A percentile compares a stretch with the other conserved stretches of the same genome.
phyloP scores from a whole-genome alignment of 2,888 invertebrate genomes.

The Dryococelus australis region DNA sequence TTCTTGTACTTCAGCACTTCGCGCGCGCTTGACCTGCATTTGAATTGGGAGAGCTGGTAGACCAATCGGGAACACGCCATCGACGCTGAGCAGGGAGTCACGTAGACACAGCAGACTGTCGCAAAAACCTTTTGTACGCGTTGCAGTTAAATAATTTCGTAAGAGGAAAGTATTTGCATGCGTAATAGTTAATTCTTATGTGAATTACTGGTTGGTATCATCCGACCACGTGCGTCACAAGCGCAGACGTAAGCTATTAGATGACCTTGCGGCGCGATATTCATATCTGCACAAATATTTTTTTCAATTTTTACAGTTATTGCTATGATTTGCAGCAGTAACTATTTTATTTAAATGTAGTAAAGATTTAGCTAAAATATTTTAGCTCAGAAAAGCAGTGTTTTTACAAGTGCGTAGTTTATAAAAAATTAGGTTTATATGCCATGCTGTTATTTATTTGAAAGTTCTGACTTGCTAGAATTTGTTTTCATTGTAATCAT shows the following conservation, averaged over 20 bases:
- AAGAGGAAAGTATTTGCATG: not conserved
- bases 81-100: not conserved
- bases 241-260: not conserved
- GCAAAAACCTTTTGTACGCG: not conserved
- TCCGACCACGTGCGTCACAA: not conserved
- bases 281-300: not conserved
- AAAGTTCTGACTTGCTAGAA: no score
- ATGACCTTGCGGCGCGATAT: not conserved
- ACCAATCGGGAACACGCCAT: conserved; percentile 9
- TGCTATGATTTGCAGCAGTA: not conserved
- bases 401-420: no score
- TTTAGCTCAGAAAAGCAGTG: no score
- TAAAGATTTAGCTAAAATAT: no score
- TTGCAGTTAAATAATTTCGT: not conserved
- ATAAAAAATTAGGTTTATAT: no score
- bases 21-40: not conserved
- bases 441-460: no score
- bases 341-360: no score
- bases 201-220: not conserved
- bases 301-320: not conserved
- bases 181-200: not conserved
- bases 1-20: not conserved
- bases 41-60: not conserved
- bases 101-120: not conserved
- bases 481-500: no score